Base-by-base conservation (phyloP, 2,888 invertebrate species). In the Oscheius onirici region DNA sequence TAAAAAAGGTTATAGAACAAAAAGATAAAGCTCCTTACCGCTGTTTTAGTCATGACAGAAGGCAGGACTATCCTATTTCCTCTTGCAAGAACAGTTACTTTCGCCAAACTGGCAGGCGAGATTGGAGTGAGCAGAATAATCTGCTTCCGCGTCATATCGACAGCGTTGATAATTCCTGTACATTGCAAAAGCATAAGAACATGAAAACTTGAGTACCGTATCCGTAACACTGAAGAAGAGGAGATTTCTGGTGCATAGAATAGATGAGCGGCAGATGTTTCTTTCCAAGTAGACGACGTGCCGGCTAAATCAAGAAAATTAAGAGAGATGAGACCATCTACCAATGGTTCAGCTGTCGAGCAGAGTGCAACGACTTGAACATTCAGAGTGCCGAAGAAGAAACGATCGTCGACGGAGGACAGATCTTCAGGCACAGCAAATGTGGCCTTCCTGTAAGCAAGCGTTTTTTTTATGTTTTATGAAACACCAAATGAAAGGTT, bases 321-420 rank as follows among this genome's bases (percentile, higher is more conserved):
- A 26, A 24, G n/a, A 26, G 1, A 0, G 26, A 55, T 15, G 3
- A 55, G 26, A 22, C 34, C 8, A 26, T 11, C 11, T 26, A 60
- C 60, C 13, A 60, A 17, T 3, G 26, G 26, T 28, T 63, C 63
- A n/a, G 44, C 26, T 15, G 46, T 22, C 15, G 63, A 63, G 24
- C 69, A 69, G 43, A 69, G 44, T 1, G 69, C 69, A 8, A 69
- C 49, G 11, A 69, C 13, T 46, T 69, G 69, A 11, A 40, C 26
- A 57, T 69, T 69, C 1, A 69, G 15, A 3, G 69, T 26, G 13
- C 46, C 60, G 26, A 69, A 34, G 26, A 69, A 69, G 34, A 26
- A 57, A 13, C n/a, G 17, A n/a, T 69, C 69, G 11, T 58, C 46
- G 8, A 58, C 22, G 13, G 51, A 17, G 15, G 69, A 20, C 1